Evolutionary conservation across 2,797 vertebrate species (phyloP).

Genomic region (Mionectes olivaceus): DNA sequence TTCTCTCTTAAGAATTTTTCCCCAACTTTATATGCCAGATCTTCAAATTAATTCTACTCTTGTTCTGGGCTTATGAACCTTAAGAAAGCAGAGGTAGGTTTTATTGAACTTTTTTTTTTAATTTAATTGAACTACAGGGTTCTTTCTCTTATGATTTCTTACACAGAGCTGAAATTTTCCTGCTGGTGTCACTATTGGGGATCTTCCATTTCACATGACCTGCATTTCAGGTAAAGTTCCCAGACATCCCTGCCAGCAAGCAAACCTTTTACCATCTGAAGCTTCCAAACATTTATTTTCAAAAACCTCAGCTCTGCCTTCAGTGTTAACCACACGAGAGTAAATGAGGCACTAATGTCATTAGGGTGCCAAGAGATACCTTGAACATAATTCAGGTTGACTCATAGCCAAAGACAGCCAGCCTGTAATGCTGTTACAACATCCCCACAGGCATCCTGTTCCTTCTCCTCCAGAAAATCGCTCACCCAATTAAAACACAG

Average conservation of each 20-base stretch:
- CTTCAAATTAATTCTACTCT: not conserved
- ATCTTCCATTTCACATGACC: not conserved
- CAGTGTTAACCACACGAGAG: not conserved
- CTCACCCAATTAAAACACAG: not conserved
- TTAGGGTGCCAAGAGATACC: not conserved
- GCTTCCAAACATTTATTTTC: not conserved
- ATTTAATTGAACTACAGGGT: rapidly evolving
- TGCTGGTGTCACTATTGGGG: not conserved
- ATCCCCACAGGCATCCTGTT: not conserved
- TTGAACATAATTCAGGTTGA: not conserved
- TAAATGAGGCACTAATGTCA: constrained; percentile 7
- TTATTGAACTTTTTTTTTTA: not conserved
- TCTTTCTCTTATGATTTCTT: not conserved
- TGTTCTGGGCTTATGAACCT: not conserved
- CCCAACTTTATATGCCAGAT: not conserved
- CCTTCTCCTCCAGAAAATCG: not conserved
- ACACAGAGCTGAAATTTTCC: not conserved
- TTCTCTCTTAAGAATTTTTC: not conserved
- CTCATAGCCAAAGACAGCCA: not conserved
- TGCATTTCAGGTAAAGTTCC: not conserved
- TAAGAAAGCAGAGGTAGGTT: not conserved
- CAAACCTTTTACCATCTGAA: not conserved
- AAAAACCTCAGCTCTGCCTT: not conserved
- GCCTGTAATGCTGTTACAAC: not conserved
- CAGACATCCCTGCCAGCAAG: not conserved